Base-by-base conservation (phyloP, 2,797 vertebrate genomes). In the Amniataba percoides region DNA sequence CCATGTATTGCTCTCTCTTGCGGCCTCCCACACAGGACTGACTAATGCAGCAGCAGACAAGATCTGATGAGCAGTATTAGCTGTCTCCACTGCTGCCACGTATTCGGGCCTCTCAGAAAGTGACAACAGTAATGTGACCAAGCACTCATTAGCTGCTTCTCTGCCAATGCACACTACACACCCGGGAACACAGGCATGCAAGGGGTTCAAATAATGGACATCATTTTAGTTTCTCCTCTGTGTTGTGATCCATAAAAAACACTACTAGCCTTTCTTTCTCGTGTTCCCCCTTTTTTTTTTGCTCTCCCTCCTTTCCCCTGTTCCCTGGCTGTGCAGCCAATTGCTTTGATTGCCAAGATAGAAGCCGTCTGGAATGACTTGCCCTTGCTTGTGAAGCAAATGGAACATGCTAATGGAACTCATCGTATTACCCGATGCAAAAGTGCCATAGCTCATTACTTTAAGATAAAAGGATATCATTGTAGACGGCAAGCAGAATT, bases 401-500 rank as follows among this genome's bases (percentile, higher is more conserved):
- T 98, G 97, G 97, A 97, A 99, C 96, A 96, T 96, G 96, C 96
- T 99, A 99, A 99, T 98, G 97, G 97, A 98, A 98, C 96, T 97
- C 97, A 98, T 97, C 96, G 96, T 96, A 97, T 98, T 97, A 98
- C 97, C 96, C 96, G 95, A 97, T 97, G 97, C 96, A 96, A 96
- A 97, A 98, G 97, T 99, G 97, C 97, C 98, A 99, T 97, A 98
- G 97, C 97, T 98, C 97, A 99, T 99, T 99, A 99, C 97, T 97
- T 97, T 97, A 97, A 98, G 97, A 98, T 98, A 98, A 99, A 98
- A 97, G 97, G 97, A 98, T 97, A 99, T 99, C 97, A 97, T 96
- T 97, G 97, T 95, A 96, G 98, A 98, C 97, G 96, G 97, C 96
- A 93, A 98, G 97, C 98, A 98, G 97, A 98, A 99, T 99, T 98